Evolutionary conservation across 2,797 vertebrate genomes (phyloP), one percentile per base, ranked within the genome.

Genomic region (Artibeus jamaicensis): DNA sequence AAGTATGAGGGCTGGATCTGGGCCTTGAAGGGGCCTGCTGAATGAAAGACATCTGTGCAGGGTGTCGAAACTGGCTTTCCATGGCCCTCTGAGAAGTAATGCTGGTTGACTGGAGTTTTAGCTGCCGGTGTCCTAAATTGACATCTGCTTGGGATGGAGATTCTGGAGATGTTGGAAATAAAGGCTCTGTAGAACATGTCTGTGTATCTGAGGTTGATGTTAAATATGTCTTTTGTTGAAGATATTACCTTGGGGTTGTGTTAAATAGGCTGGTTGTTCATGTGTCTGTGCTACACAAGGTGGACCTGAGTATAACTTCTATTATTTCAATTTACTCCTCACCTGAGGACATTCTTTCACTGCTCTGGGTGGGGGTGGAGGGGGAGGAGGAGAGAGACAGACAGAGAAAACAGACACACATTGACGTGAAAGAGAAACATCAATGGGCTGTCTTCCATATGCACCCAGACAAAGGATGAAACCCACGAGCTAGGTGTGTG

Each of bases 141-240:
- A 86, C 26, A 77, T 93, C 78, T 81, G 71, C 82, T 91, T 97
- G 90, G 37, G 74, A 81, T 82, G n/a, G 57, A 89, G 86, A 67
- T 37, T 71, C 68, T 81, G 37, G n/a, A n/a, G 82, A 89, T 70
- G 46, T 39, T 96, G 9, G n/a, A 89, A 46, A 67, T 70, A 91
- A 85, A 94, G 73, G 79, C 5, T 88, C 59, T 50, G 48, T 14
- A 71, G 77, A 95, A 95, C 29, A 7, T 67, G 44, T 81, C 91
- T 50, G 67, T 50, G 44, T 93, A 78, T 42, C 34, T 87, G 37
- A 81, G 5, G 37, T 39, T 82, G 85, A 90, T 29, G 24, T 46
- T 68, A 93, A 96, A 81, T 86, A 86, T 2, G 79, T 62, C 55
- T 96, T 96, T 67, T 97, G 92, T 32, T 95, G 62, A 96, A 92